Evolutionary conservation across 2,113 vertebrate species (phyloP).

Genomic region (Varanus komodoensis): DNA sequence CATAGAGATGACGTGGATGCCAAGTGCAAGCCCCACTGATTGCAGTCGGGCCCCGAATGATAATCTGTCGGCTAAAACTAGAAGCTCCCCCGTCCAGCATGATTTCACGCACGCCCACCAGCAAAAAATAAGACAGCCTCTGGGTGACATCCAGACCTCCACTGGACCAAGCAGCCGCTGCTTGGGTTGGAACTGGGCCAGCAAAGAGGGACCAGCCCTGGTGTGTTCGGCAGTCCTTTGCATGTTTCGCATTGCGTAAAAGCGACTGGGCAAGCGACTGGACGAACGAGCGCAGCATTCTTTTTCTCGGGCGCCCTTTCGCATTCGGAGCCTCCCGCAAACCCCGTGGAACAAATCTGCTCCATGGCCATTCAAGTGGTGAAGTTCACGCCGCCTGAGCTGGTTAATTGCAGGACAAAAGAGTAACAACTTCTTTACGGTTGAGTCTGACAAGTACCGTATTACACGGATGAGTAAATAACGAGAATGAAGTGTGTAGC

Average conservation of each 20-base stretch:
- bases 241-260: neutral
- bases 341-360: conserved; percentile 16
- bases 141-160: neutral
- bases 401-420: neutral
- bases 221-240: neutral
- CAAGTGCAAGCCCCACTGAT: neutral
- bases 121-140: neutral
- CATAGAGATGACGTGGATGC: neutral
- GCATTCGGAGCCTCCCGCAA: neutral
- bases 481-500: neutral
- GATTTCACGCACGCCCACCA: too few relatives aligned
- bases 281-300: neutral
- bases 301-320: neutral
- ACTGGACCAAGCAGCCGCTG: neutral
- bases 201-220: neutral
- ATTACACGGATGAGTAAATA: neutral
- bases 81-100: neutral
- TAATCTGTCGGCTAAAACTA: neutral
- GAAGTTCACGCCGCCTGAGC: neutral
- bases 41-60: neutral
- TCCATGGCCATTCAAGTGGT: neutral
- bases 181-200: neutral
- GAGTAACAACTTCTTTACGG: conserved; percentile 16
- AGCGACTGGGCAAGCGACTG: neutral
- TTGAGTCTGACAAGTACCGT: neutral